Base-by-base conservation (phyloP, 2,888 invertebrate genomes). In the Nephrotoma appendiculata region DNA sequence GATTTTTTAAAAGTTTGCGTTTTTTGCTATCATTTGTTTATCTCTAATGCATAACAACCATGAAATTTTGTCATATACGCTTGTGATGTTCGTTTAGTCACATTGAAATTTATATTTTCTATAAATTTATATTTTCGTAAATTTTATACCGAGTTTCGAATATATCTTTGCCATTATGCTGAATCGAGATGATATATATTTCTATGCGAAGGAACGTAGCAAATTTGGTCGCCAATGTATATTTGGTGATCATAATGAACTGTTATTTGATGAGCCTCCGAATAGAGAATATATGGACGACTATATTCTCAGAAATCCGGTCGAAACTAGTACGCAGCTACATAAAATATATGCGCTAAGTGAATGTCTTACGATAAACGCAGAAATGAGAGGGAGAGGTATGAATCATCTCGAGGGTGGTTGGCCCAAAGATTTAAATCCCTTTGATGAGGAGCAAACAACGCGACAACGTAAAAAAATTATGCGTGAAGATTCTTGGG, bases 351-450 rank as follows among this genome's bases (percentile, higher is more conserved):
- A 91, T 88, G 91, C 91, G 7, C 87, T 90, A 41, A 91, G 91
- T 88, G 90, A 90, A 86, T 91, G 91, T 41, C 91, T 92, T 86
- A 92, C 92, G 2, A 91, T 91, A 86, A 89, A 91, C 41, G 91
- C 91, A 7, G 90, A 91, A 2, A 91, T 89, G 88, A 91, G 95
- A 87, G 94, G 94, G 89, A 94, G 94, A 41, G 96, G 96, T 0
- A 94, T 98, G 89, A 95, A 96, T 89, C 98, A 99, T 90, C 93
- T 95, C n/a, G 98, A 98, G 92, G 98, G 98, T 41, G 98, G 98
- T 11, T 99, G 98, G 98, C 98, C 98, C 0, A 98, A 96, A 92
- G 98, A 99, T 90, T 94, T 99, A 83, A 98, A 98, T 90, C 94
- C 95, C 90, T 93, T 93, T 48, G 97, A 98, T 90, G 95, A 96